These are phyloP conservation scores for Chrysolina americana DNA, from an alignment of 2,888 invertebrate genomes.

Conservation along the genomic window DNA sequence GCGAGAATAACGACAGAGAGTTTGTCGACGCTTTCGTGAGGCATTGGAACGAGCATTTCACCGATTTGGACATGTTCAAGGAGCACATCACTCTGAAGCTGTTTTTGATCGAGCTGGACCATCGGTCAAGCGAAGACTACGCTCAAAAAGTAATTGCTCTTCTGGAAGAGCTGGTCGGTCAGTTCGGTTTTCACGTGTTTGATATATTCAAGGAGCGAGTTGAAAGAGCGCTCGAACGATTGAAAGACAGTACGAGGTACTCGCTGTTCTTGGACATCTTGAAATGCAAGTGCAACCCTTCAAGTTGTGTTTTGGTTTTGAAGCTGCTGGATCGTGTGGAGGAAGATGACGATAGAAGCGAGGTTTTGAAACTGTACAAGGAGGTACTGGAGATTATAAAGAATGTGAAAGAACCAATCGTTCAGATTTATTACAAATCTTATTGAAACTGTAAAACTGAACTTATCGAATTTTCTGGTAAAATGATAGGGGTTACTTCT, in stretches of 20 bases:
- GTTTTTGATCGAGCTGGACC: conserved; percentile 1
- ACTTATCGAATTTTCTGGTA: too few relatives aligned
- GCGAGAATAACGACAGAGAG: background rate
- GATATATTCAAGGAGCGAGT: conserved; percentile 31
- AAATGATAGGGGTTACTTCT: too few relatives aligned
- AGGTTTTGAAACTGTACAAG: background rate
- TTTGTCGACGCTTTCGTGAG: conserved; percentile 24
- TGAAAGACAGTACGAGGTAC: conserved; percentile 3
- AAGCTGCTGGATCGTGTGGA: background rate
- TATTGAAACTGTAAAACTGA: too few relatives aligned
- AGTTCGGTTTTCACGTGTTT: conserved; percentile 32
- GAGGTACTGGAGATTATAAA: conserved; percentile 22
- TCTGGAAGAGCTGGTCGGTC: conserved; percentile 25
- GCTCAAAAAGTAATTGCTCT: conserved; percentile 23
- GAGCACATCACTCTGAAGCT: conserved; percentile 32
- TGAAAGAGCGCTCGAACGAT: background rate
- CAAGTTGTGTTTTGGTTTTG: conserved; percentile 37
- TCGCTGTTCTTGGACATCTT: conserved; percentile 30
- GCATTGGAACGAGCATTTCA: conserved; percentile 37
- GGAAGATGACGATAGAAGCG: background rate
- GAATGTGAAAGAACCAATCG: conserved; percentile 29
- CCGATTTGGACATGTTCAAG: conserved; percentile 10
- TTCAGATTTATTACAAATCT: conserved; percentile 7
- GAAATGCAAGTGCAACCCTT: conserved; percentile 27
- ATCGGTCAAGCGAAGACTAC: background rate